These are phyloP conservation scores for Pomatostomus ruficeps DNA, from an alignment of 2,113 vertebrate genomes.

Conservation along the genomic window DNA sequence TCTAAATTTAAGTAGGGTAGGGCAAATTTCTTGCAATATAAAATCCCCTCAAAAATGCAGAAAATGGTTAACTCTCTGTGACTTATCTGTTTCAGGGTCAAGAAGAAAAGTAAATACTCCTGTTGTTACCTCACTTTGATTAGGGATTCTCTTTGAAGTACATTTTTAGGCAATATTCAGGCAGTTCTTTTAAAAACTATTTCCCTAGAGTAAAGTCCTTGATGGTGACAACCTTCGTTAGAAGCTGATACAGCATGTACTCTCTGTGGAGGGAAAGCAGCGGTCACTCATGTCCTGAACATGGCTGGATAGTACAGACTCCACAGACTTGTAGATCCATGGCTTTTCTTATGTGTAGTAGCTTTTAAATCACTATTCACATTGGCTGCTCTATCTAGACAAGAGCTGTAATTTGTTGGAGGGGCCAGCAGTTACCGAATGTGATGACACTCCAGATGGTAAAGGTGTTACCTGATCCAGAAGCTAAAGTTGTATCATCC, in stretches of 20 bases:
- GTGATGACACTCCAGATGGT: background rate
- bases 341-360: background rate
- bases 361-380: background rate
- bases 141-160: slow-evolving; percentile 7
- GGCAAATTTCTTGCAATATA: background rate
- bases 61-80: background rate
- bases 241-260: background rate
- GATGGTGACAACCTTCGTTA: background rate
- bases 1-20: background rate
- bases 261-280: background rate
- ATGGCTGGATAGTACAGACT: background rate
- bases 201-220: background rate
- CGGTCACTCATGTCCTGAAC: background rate
- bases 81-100: background rate
- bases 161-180: background rate
- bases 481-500: background rate
- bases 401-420: background rate
- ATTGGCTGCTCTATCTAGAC: background rate
- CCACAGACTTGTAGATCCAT: background rate
- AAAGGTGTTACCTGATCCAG: background rate
- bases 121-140: background rate
- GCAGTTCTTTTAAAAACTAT: background rate
- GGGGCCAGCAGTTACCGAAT: background rate
- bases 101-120: background rate
- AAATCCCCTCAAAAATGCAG: background rate